Percentiles rank a stretch among this genome's conserved stretches.
Evolutionary conservation across 2,888 invertebrate genomes (phyloP).

Genomic region (Germaria angustata): DNA sequence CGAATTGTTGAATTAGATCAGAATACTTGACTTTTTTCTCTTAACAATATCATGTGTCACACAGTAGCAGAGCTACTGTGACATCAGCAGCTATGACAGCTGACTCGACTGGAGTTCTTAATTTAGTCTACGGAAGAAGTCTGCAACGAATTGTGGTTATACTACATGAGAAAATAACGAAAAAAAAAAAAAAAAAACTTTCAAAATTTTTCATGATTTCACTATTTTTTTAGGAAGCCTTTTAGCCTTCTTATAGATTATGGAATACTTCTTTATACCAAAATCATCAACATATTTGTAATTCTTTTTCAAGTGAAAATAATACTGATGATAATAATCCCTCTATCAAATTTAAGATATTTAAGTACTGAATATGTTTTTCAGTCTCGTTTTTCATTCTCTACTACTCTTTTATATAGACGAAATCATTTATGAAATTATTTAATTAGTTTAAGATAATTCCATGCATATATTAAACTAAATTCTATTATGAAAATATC

Average conservation of each 20-base stretch:
- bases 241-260: no score
- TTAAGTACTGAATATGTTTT: no score
- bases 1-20: conserved; percentile 26
- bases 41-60: background rate
- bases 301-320: no score
- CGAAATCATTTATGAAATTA: conserved; percentile 32
- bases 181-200: no score
- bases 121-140: background rate
- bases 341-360: no score
- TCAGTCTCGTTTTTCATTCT: no score
- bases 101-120: background rate
- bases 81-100: background rate
- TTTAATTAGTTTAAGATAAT: conserved; percentile 32
- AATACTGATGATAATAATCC: no score
- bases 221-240: background rate
- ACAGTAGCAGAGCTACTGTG: conserved; percentile 6
- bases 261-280: no score
- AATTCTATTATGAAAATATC: background rate
- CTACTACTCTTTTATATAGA: no score
- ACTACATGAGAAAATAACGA: no score
- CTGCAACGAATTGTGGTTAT: no score
- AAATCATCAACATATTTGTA: no score
- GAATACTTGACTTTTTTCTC: conserved; percentile 40
- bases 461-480: background rate
- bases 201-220: background rate